These are phyloP conservation scores for Syrphus vitripennis DNA, from an alignment of 2,888 invertebrate species.

Conservation along the genomic window DNA sequence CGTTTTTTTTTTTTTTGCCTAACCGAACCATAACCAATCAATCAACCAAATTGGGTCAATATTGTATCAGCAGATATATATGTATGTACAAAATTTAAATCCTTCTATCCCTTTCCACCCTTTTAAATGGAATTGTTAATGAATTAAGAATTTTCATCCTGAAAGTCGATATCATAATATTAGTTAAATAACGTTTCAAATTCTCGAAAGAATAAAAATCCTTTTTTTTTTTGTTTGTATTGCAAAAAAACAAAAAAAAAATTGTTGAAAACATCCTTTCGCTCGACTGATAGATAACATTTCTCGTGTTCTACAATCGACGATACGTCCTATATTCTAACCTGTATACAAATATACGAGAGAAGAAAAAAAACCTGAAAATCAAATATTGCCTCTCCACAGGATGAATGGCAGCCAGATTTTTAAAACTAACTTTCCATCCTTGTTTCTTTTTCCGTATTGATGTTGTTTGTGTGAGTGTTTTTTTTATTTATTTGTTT, in stretches of 20 bases:
- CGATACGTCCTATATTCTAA: slow-evolving; percentile 20
- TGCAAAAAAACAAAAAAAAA: not conserved
- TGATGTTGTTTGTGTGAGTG: no score
- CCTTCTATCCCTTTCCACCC: not conserved
- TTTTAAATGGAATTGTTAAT: slow-evolving; percentile 11
- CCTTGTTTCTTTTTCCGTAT: not conserved
- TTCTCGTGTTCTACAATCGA: not conserved
- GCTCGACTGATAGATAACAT: slow-evolving; percentile 42
- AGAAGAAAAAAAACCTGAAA: not conserved
- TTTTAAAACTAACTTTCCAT: slow-evolving; percentile 13
- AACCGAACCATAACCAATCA: not conserved
- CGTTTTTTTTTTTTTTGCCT: slow-evolving; percentile 17
- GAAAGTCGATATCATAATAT: slow-evolving; percentile 28
- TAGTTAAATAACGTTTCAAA: not conserved
- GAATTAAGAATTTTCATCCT: slow-evolving; percentile 39
- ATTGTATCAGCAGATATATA: slow-evolving; percentile 3
- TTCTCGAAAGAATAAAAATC: slow-evolving; percentile 17
- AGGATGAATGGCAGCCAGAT: slow-evolving; percentile 42
- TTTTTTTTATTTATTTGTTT: not conserved
- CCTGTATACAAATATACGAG: not conserved
- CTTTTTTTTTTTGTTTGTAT: not conserved
- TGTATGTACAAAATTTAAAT: not conserved
- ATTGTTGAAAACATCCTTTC: not conserved
- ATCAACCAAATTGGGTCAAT: slow-evolving; percentile 20
- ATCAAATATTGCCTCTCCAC: slow-evolving; percentile 44